Base-by-base conservation (phyloP, 1,140 invertebrate species). In the Carcinoscorpius rotundicauda region DNA sequence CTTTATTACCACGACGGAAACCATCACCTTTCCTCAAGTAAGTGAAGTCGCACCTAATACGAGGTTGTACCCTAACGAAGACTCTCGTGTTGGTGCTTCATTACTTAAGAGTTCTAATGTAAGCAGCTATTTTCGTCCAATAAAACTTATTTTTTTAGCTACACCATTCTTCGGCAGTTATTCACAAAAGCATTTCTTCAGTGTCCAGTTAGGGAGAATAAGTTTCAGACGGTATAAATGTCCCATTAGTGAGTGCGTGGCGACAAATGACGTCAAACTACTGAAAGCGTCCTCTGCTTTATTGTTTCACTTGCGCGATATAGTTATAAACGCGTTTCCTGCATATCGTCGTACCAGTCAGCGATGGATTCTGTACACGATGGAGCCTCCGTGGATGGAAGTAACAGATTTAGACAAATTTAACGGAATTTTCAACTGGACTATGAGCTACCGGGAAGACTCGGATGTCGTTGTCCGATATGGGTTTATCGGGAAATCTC, bases 391-490 rank as follows among this genome's bases (percentile, higher is more conserved):
- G 2, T 65, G 65, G 53, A 29, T 64, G 49, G 62, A 66, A 61
- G 6, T 64, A 3, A 56, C 9, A 9, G 64, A 68, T 55, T 11
- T 68, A 55, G 11, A 29, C n/a, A 70, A 52, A 63, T 70, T 69
- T 8, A 59, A 69, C 8, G 48, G 59, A 5, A 51, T 68, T 49
- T 73, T 76, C 63, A 75, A 77, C 60, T 75, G 74, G 73, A 74
- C 74, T 0, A 74, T 75, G 73, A 74, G 70, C 3, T 76, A 76
- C 62, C 68, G 75, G 49, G 62, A 60, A 53, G 71, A 72, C 52
- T 73, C 73, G 3, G 68, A 71, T 11, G 57, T 73, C 10, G 61
- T 11, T 52, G 55, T 61, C 5, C 61, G 59, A 9, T 71, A 70
- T 52, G 65, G 64, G 53, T 55, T 55, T n/a, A n/a, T 6, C 64